These are phyloP conservation scores for Phengaris alcon DNA, from an alignment of 2,888 invertebrate genomes.

Conservation along the genomic window DNA sequence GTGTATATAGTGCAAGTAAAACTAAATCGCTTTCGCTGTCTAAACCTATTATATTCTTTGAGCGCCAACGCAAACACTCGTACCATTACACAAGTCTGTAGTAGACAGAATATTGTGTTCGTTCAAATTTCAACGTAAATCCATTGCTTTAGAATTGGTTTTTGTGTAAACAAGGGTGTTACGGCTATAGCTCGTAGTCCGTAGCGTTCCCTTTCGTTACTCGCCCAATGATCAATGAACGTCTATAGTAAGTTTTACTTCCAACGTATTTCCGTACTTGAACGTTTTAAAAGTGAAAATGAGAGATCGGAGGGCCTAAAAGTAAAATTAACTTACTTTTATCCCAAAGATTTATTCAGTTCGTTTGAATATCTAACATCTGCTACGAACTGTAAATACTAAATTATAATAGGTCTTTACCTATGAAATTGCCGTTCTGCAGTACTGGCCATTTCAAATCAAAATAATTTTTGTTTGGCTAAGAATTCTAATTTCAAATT, in stretches of 20 bases:
- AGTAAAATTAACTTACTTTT: not conserved
- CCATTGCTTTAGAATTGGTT: conserved; percentile 38
- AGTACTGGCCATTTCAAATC: too few relatives aligned
- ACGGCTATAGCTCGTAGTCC: conserved; percentile 37
- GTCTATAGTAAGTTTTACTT: conserved; percentile 64
- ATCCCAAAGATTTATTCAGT: too few relatives aligned
- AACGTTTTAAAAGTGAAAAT: conserved; percentile 43
- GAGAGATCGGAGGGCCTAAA: conserved; percentile 27
- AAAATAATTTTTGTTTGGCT: too few relatives aligned
- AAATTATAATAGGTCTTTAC: too few relatives aligned
- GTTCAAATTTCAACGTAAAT: conserved; percentile 32
- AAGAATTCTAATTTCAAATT: too few relatives aligned
- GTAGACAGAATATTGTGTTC: conserved; percentile 13
- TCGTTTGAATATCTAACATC: too few relatives aligned
- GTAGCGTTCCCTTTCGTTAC: conserved; percentile 71
- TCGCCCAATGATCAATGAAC: conserved; percentile 65
- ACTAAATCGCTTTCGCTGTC: conserved; percentile 42
- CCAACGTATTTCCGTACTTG: conserved; percentile 52
- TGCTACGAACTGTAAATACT: too few relatives aligned
- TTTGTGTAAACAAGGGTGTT: conserved; percentile 37
- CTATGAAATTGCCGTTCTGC: too few relatives aligned
- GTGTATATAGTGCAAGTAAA: not conserved
- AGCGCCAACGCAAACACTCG: conserved; percentile 48
- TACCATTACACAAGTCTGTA: conserved; percentile 24
- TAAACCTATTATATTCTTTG: conserved; percentile 50